Base-by-base conservation (phyloP, 2,888 invertebrate genomes). In the Parthenolecanium corni region DNA sequence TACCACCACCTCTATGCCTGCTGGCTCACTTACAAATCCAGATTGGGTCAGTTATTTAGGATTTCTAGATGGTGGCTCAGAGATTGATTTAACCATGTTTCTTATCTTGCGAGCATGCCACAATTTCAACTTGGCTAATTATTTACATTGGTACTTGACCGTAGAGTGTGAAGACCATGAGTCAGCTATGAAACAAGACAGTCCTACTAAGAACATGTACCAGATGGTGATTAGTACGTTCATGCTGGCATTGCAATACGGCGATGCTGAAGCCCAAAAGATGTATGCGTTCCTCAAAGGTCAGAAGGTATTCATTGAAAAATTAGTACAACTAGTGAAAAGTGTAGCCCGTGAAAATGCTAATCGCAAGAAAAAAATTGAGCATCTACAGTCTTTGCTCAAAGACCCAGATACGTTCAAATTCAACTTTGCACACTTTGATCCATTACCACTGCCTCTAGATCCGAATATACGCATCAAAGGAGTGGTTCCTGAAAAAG, bases 71-170 rank as follows among this genome's bases (percentile, higher is more conserved):
- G 57, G 49, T 23, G 61, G 24, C n/a, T 44, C 56, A 31, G 65
- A 67, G 42, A 69, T 70, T 69, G 68, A 92, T 76, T 78, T 97
- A 53, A 88, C 93, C 0, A 85, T 89, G 56, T 96, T 96, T 77
- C 80, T 97, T 14, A 92, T 97, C 67, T 80, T 82, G 56, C 80
- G 95, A 62, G 93, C 96, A 0, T 88, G 90, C 73, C 82, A 82
- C 70, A 94, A 96, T 79, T 82, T 86, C 54, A 85, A 83, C 16
- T 77, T 98, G 51, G 94, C 94, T 52, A 97, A 96, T 78, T 97
- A 96, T 74, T 85, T 99, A 69, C 97, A 91, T 76, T 98, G 98
- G 98, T 93, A 92, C 77, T 77, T 94, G 67, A 80, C 87, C 65
- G 89, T 95, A 66, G 97, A 97, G 76, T 91, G 93, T 73, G 94